Percentiles rank a stretch among this genome's conserved stretches.
Conservation (phyloP, 2,113 vertebrate genomes). For the Grantiella picta region DNA sequence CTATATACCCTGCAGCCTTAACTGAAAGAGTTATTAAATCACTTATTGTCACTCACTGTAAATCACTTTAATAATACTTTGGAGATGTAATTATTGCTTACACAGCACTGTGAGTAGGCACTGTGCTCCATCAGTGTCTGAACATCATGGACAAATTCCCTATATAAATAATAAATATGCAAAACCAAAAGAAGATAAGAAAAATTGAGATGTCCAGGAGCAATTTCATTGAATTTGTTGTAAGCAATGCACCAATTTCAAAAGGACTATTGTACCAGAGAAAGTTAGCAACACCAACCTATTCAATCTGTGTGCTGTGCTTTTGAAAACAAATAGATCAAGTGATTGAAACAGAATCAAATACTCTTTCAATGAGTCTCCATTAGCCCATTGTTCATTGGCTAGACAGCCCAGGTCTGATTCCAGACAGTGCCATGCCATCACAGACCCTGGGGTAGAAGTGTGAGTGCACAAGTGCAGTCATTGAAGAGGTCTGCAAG, state of each 20-base stretch:
- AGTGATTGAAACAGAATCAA: slow-evolving; percentile 28
- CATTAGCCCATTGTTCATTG: neutral
- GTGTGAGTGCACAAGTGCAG: neutral
- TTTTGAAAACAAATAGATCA: slow-evolving; percentile 25
- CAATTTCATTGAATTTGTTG: neutral
- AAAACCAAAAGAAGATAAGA: neutral
- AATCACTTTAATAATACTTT: neutral
- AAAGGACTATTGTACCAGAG: neutral
- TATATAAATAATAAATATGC: neutral
- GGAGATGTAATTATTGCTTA: neutral
- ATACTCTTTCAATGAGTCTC: neutral
- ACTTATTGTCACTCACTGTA: neutral
- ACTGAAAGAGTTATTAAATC: neutral
- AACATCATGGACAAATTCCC: neutral
- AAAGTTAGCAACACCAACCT: neutral
- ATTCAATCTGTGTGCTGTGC: neutral
- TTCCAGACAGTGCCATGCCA: neutral
- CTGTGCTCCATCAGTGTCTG: neutral
- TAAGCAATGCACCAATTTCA: neutral
- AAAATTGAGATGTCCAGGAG: neutral
- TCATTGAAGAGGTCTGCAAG: neutral
- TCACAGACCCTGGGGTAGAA: neutral
- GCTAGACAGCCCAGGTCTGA: slow-evolving; percentile 13
- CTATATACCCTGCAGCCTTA: neutral
- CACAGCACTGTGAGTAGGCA: neutral